phyloP scores from a whole-genome alignment of 2,797 vertebrate species.

The Pempheris klunzingeri region DNA sequence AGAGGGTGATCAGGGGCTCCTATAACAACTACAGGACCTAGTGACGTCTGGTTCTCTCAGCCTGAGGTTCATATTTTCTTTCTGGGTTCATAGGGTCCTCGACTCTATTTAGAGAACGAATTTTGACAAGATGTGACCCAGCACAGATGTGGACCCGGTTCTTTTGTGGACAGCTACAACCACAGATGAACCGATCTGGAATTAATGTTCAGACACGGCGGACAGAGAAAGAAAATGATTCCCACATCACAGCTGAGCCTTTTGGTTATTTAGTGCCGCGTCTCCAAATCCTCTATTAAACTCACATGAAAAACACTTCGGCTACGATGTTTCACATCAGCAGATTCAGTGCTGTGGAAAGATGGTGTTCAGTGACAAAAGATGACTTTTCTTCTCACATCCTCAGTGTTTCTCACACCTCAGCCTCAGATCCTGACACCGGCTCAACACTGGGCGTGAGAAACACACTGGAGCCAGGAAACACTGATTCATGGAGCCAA shows the following conservation, averaged over 20 bases:
- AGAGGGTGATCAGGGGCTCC: slow-evolving; percentile 15
- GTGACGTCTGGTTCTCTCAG: not conserved
- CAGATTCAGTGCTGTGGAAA: slow-evolving; percentile 41
- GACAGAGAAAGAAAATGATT: not conserved
- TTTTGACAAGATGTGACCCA: slow-evolving; percentile 14
- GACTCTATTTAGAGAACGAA: not conserved
- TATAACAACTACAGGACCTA: not conserved
- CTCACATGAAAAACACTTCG: slow-evolving; percentile 10
- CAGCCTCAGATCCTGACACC: slow-evolving; percentile 74
- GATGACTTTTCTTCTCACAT: slow-evolving; percentile 72
- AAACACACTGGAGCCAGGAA: slow-evolving; percentile 65
- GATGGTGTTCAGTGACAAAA: slow-evolving; percentile 58
- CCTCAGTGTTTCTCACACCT: slow-evolving; percentile 76
- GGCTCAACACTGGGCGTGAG: slow-evolving; percentile 63
- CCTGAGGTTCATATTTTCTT: not conserved
- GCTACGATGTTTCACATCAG: slow-evolving; percentile 35
- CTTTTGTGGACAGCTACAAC: not conserved
- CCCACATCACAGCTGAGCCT: slow-evolving; percentile 16
- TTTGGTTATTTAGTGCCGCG: not conserved
- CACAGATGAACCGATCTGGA: slow-evolving; percentile 14
- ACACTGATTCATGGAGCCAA: slow-evolving; percentile 70
- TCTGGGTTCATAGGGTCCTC: not conserved
- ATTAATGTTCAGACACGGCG: slow-evolving; percentile 6
- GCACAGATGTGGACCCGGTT: not conserved
- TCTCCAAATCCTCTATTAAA: slow-evolving; percentile 4